Conservation (phyloP, 2,888 invertebrate genomes). For the Xanthia icteritia region DNA sequence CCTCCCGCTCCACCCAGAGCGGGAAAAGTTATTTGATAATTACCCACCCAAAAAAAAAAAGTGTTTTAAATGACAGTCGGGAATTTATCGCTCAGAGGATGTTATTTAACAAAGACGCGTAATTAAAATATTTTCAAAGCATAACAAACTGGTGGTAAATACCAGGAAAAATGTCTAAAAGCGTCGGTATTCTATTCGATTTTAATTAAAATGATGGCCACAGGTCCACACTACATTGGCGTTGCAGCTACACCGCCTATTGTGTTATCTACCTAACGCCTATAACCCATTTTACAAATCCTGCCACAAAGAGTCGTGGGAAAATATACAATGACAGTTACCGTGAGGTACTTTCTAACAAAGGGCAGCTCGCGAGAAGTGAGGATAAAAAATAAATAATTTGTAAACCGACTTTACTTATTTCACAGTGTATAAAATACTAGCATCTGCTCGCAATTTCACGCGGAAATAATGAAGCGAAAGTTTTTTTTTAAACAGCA, state of each 20-base stretch:
- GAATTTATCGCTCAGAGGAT: too few species aligned
- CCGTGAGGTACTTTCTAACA: conserved; percentile 29
- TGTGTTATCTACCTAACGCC: conserved; percentile 37
- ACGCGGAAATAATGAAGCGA: background rate
- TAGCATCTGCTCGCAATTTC: background rate
- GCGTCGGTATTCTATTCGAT: background rate
- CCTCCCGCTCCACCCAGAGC: too few species aligned
- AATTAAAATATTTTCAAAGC: background rate
- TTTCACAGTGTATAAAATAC: background rate
- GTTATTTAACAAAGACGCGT: background rate
- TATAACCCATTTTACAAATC: conserved; percentile 43
- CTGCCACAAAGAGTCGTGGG: conserved; percentile 35
- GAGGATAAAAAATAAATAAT: background rate
- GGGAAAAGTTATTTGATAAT: too few species aligned
- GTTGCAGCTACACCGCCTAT: conserved; percentile 7
- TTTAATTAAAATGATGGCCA: conserved; percentile 3
- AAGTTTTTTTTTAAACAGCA: too few species aligned
- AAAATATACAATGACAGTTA: conserved; percentile 29
- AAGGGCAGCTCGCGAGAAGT: background rate
- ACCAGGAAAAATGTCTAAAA: background rate
- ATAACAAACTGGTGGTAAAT: background rate
- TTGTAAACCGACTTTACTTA: background rate
- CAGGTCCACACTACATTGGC: background rate
- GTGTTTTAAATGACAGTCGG: background rate
- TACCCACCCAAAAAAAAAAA: too few species aligned